Evolutionary conservation across 2,113 vertebrate genomes (phyloP), one percentile per base, ranked within the genome.

Genomic region (Abramis brama): DNA sequence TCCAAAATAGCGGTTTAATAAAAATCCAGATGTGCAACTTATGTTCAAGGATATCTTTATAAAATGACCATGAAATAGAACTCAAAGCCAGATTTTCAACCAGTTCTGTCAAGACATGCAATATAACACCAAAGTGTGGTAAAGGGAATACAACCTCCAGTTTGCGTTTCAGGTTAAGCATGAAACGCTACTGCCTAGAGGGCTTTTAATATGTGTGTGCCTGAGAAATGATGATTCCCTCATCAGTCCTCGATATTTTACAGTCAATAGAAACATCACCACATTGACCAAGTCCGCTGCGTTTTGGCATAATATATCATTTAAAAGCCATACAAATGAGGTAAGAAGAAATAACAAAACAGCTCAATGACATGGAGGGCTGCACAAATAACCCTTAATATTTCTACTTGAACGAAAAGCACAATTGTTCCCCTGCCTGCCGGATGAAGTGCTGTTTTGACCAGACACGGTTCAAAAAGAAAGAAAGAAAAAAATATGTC

Each of bases 1-100:
- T 85, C 87, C 91, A 91, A 90, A 92, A 94, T 92, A 92, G 89
- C 84, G 86, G 55, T 87, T 89, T 82, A 85, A 83, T 90, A 87
- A 89, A 92, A 91, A 90, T 80, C 87, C 88, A 91, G 91, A 87
- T 88, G 89, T 75, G 84, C 82, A 85, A 81, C 76, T 84, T 85
- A 88, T 88, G 89, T 85, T 88, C 90, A 91, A 90, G 90, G 86
- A 90, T 89, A 66, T 66, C 75, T 68, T 66, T 10, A 66, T 55
- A 66, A 85, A 70, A 70, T 10, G 33, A 77, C n/a, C 33, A 70
- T 78, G 25, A 85, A 79, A 68, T 52, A 66, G 19, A 55, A 55
- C 45, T 70, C 36, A 47, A 39, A 25, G 45, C 5, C 84, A 85
- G 59, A 39, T 39, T 79, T 85, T 85, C 13, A 57, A 39, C 6